These are phyloP conservation scores for Cynaeus angustus DNA, from an alignment of 2,888 invertebrate species.

Conservation along the genomic window DNA sequence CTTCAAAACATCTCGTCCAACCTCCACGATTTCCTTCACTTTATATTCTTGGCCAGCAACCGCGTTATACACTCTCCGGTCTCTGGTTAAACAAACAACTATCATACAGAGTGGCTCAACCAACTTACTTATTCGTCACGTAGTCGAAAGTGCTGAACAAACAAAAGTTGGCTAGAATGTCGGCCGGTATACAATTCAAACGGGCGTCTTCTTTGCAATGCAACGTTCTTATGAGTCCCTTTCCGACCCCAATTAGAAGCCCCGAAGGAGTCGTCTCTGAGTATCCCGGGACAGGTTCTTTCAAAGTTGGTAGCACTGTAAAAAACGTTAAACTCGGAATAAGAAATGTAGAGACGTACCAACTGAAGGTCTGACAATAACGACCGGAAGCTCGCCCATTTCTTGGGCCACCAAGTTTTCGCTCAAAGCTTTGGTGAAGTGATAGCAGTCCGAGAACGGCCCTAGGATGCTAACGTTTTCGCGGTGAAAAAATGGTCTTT, in stretches of 20 bases:
- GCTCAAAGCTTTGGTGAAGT: slow-evolving; percentile 92
- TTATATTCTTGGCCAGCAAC: slow-evolving; percentile 47
- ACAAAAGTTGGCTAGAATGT: slow-evolving; percentile 86
- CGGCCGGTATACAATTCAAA: slow-evolving; percentile 86
- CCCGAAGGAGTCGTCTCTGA: slow-evolving; percentile 93
- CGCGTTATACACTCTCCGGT: slow-evolving; percentile 85
- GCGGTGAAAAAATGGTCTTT: no score
- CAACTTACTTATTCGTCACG: not conserved
- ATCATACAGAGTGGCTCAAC: slow-evolving; percentile 69
- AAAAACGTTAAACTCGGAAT: slow-evolving; percentile 29
- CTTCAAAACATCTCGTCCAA: no score
- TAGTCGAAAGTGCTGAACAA: slow-evolving; percentile 21
- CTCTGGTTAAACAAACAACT: slow-evolving; percentile 69
- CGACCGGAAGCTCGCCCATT: slow-evolving; percentile 81
- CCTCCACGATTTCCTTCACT: slow-evolving; percentile 71
- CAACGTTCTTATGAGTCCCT: slow-evolving; percentile 89
- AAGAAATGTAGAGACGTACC: slow-evolving; percentile 70
- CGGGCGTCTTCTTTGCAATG: slow-evolving; percentile 84
- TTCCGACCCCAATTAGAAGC: slow-evolving; percentile 84
- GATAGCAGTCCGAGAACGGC: slow-evolving; percentile 89
- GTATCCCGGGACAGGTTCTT: slow-evolving; percentile 89
- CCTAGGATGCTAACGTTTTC: slow-evolving; percentile 80
- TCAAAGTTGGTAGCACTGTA: slow-evolving; percentile 87
- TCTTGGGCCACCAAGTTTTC: slow-evolving; percentile 87
- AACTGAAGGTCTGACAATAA: slow-evolving; percentile 89